These are phyloP conservation scores for Pantherophis alleghaniensis DNA, from an alignment of 2,797 vertebrate species.

Conservation along the genomic window DNA sequence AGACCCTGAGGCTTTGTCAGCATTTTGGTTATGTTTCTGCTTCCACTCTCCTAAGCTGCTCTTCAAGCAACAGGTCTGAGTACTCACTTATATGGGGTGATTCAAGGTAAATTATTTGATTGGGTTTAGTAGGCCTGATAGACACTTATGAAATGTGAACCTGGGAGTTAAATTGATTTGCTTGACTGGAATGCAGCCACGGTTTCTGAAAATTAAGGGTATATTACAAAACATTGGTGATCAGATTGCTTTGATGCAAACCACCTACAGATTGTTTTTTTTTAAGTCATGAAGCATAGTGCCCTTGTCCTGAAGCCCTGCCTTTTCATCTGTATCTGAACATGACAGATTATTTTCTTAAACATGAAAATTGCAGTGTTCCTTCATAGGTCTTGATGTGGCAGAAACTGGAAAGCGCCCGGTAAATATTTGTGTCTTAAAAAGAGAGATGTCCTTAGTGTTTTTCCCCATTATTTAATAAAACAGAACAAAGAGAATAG, in stretches of 20 bases:
- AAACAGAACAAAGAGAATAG: neutral
- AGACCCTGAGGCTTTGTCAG: slow-evolving; percentile 63
- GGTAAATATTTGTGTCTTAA: neutral
- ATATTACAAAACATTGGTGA: slow-evolving; percentile 25
- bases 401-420: neutral
- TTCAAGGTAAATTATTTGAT: slow-evolving; percentile 59
- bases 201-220: slow-evolving; percentile 28
- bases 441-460: neutral
- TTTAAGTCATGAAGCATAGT: neutral
- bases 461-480: neutral
- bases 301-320: neutral
- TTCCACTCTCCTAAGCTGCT: slow-evolving; percentile 35
- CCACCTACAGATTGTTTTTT: neutral
- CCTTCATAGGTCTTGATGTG: neutral
- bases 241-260: slow-evolving; percentile 20
- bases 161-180: slow-evolving; percentile 20
- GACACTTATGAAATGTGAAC: slow-evolving; percentile 43
- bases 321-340: neutral
- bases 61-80: fast-evolving
- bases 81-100: slow-evolving; percentile 59
- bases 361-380: neutral
- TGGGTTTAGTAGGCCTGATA: slow-evolving; percentile 55
- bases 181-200: slow-evolving; percentile 16
- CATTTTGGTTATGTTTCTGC: slow-evolving; percentile 63
- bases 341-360: neutral